Base-by-base conservation (phyloP, 1,140 invertebrate species). In the Holotrichia oblita region DNA sequence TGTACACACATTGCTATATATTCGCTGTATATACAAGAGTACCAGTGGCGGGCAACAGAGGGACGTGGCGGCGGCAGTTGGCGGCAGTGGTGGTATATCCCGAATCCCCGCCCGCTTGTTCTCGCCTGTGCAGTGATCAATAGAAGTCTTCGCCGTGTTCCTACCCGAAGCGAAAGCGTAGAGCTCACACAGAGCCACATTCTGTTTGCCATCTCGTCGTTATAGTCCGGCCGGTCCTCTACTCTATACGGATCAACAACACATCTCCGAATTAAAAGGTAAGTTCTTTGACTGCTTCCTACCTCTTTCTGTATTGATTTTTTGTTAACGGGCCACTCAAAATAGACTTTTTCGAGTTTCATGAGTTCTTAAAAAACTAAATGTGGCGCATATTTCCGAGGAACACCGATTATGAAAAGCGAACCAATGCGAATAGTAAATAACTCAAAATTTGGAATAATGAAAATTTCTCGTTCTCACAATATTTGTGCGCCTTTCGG, bases 71-170 rank as follows among this genome's bases (percentile, higher is more conserved):
- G 76, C 27, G 75, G 80, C 44, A 78, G 61, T 79, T 76, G 77
- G 79, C 79, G 79, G 80, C 61, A 64, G 61, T 64, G 17, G 61
- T 64, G 77, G 75, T 61, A 81, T 78, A 81, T 81, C 80, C 80
- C 80, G 80, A 78, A 80, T 81, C 80, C 80, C 80, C 80, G 80
- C 80, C 80, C 80, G 80, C 80, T 81, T 81, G 27, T 42, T 81
- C 80, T 81, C 80, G 80, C 80, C 80, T 80, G 77, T 81, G 73
- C 78, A 80, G 80, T 81, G 80, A 81, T 81, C 80, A 81, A 81
- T 81, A 81, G 80, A 81, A 79, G 80, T 79, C 79, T 81, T 79
- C 79, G 78, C 79, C 77, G 80, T 81, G 80, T 77, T 81, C 79
- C 76, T 78, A 44, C 79, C 78, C 64, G 77, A 78, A 69, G 42